A percentile compares a stretch with the other conserved stretches of the same genome.
phyloP scores from a whole-genome alignment of 1,140 invertebrate genomes.

The Pectinophora gossypiella region DNA sequence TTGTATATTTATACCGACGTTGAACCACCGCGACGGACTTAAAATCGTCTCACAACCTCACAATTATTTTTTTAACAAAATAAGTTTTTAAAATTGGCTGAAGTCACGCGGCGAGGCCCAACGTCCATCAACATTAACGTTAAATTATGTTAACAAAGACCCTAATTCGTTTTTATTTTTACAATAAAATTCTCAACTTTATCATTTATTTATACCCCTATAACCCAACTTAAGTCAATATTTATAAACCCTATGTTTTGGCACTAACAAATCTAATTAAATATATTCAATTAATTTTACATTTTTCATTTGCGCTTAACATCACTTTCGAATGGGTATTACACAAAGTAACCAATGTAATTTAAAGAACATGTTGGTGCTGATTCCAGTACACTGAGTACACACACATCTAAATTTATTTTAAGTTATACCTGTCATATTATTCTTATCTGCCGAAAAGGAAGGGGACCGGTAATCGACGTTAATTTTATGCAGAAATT shows the following conservation, averaged over 20 bases:
- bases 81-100: constrained; percentile 67
- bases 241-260: constrained; percentile 64
- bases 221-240: constrained; percentile 60
- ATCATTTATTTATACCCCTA: constrained; percentile 59
- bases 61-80: constrained; percentile 57
- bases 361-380: too few relatives aligned
- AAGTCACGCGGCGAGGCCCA: constrained; percentile 37
- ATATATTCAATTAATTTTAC: constrained; percentile 45
- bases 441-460: too few relatives aligned
- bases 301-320: constrained; percentile 22
- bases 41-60: constrained; percentile 67
- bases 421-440: too few relatives aligned
- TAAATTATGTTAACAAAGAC: constrained; percentile 62
- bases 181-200: constrained; percentile 64
- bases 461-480: too few relatives aligned
- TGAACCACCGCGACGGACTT: constrained; percentile 32
- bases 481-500: too few relatives aligned
- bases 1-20: constrained; percentile 44
- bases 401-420: too few relatives aligned
- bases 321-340: constrained; percentile 27
- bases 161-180: constrained; percentile 68
- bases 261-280: constrained; percentile 71
- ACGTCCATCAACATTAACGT: constrained; percentile 41
- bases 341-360: constrained; percentile 19
- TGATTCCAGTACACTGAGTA: too few relatives aligned